phyloP scores from a whole-genome alignment of 2,888 invertebrate genomes.

The Agapostemon virescens region DNA sequence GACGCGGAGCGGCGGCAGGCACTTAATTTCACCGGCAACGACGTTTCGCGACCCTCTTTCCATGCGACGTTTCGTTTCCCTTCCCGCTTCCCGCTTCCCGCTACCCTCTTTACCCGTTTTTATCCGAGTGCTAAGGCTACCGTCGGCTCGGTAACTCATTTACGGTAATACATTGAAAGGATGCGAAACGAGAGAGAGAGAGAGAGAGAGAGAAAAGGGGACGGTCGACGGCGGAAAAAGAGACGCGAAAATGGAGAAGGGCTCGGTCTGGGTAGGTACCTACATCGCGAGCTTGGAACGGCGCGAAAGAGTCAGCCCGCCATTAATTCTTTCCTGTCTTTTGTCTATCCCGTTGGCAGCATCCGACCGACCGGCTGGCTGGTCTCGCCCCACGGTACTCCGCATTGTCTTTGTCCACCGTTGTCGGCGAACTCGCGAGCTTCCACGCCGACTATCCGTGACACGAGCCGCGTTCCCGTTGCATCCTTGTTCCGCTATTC shows the following conservation, averaged over 20 bases:
- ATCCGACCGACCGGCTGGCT: conserved; percentile 27
- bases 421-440: conserved; percentile 2
- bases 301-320: conserved; percentile 53
- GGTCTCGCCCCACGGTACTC: conserved; percentile 25
- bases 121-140: conserved; percentile 21
- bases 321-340: conserved; percentile 73
- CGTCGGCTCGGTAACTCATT: conserved; percentile 62
- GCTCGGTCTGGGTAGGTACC: neutral
- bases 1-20: neutral
- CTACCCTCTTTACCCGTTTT: neutral
- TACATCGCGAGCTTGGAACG: conserved; percentile 44
- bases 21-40: conserved; percentile 26
- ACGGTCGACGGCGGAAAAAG: neutral
- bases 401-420: conserved; percentile 43
- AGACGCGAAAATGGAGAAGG: neutral
- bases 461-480: neutral
- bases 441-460: neutral
- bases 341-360: conserved; percentile 62
- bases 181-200: neutral
- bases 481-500: neutral
- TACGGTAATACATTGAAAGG: conserved; percentile 61
- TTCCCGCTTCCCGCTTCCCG: neutral
- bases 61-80: conserved; percentile 16
- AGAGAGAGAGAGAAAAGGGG: neutral
- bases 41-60: conserved; percentile 9